Percentiles rank a stretch among this genome's conserved stretches.
Conservation (phyloP, 2,113 vertebrate genomes). For the Centropus bengalensis region DNA sequence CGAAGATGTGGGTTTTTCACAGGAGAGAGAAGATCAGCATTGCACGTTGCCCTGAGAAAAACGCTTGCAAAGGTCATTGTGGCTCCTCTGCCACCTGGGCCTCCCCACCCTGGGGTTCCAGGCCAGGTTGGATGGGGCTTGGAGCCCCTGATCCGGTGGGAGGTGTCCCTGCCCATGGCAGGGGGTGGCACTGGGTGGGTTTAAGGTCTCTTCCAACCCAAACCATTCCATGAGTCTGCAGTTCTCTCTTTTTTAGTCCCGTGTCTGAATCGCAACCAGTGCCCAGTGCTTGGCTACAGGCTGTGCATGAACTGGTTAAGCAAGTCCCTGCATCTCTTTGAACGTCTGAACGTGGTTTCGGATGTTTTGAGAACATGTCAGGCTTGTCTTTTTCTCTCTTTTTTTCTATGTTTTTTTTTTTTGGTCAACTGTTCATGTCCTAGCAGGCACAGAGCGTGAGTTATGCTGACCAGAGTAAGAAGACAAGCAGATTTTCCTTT, state of each 20-base stretch:
- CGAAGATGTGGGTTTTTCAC: background rate
- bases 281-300: background rate
- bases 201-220: too few species aligned
- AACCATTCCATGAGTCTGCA: too few species aligned
- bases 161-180: too few species aligned
- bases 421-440: background rate
- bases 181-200: too few species aligned
- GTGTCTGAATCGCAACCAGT: background rate
- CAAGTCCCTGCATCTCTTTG: background rate
- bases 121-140: too few species aligned
- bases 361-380: background rate
- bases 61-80: background rate
- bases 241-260: too few species aligned
- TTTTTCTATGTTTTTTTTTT: background rate
- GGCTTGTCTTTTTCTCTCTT: background rate
- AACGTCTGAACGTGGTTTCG: background rate
- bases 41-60: background rate
- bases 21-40: background rate
- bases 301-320: background rate
- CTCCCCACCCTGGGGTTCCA: too few species aligned
- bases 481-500: background rate
- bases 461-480: background rate
- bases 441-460: background rate
- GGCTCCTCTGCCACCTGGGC: too few species aligned
- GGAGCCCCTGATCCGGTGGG: too few species aligned